Evolutionary conservation across 2,797 vertebrate species (phyloP).

Genomic region (Myotis myotis): DNA sequence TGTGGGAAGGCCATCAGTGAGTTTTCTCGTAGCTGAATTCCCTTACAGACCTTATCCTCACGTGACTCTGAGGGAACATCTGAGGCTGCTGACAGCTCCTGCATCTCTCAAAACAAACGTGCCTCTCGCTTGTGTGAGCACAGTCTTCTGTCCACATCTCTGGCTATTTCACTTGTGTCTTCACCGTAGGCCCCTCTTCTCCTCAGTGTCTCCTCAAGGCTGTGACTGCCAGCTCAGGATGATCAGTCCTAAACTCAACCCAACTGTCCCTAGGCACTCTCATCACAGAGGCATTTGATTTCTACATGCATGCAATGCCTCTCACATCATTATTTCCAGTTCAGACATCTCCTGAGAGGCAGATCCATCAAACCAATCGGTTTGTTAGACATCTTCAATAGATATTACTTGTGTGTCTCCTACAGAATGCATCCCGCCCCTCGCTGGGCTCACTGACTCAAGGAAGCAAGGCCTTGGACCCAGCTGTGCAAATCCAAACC

Average conservation of each 20-base stretch:
- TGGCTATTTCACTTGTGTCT: neutral
- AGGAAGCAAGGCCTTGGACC: rapidly evolving
- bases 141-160: neutral
- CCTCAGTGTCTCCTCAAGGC: neutral
- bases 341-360: neutral
- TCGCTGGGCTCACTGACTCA: neutral
- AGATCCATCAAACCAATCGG: neutral
- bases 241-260: neutral
- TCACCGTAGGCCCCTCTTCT: neutral
- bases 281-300: neutral
- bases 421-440: rapidly evolving
- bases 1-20: neutral
- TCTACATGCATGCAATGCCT: neutral
- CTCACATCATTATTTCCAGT: neutral
- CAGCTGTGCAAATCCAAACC: neutral
- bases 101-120: neutral
- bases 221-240: neutral
- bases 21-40: neutral
- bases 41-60: neutral
- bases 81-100: neutral
- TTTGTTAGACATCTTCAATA: neutral
- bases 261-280: too few species aligned
- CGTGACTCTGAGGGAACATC: neutral
- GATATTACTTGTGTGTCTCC: neutral
- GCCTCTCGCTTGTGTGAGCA: neutral